Evolutionary conservation across 2,888 invertebrate species (phyloP).

Genomic region (Ornithoptera alexandrae): DNA sequence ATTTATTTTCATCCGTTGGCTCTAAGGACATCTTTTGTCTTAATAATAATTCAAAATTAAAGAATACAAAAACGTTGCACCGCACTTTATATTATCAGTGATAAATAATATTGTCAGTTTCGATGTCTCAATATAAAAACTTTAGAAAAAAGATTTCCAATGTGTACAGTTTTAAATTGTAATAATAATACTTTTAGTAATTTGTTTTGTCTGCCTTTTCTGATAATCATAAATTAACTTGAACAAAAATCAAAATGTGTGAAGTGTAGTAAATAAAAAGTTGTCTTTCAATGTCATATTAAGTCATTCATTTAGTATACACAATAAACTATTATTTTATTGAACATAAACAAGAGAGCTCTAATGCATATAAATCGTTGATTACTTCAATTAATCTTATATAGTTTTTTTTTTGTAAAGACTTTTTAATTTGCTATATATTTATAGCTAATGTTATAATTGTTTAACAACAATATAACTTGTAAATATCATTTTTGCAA

Average conservation of each 20-base stretch:
- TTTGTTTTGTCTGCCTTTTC: background rate
- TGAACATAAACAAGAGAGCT: background rate
- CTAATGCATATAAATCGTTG: background rate
- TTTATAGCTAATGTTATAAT: background rate
- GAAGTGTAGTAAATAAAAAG: background rate
- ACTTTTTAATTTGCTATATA: background rate
- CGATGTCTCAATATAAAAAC: no score
- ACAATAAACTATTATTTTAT: background rate
- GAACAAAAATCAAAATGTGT: background rate
- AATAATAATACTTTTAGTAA: background rate
- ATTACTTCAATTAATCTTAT: background rate
- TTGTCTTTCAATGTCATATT: background rate
- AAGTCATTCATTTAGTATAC: background rate
- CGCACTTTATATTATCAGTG: no score
- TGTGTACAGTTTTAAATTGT: no score
- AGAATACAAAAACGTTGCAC: no score
- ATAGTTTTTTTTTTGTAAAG: background rate
- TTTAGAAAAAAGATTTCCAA: no score
- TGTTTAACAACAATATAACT: no score
- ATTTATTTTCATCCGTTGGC: no score
- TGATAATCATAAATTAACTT: background rate
- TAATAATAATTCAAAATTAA: no score
- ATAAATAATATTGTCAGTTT: no score
- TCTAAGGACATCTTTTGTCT: no score
- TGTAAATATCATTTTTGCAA: background rate